phyloP scores from a whole-genome alignment of 2,888 invertebrate genomes.

The Listrodromus nycthemerus region DNA sequence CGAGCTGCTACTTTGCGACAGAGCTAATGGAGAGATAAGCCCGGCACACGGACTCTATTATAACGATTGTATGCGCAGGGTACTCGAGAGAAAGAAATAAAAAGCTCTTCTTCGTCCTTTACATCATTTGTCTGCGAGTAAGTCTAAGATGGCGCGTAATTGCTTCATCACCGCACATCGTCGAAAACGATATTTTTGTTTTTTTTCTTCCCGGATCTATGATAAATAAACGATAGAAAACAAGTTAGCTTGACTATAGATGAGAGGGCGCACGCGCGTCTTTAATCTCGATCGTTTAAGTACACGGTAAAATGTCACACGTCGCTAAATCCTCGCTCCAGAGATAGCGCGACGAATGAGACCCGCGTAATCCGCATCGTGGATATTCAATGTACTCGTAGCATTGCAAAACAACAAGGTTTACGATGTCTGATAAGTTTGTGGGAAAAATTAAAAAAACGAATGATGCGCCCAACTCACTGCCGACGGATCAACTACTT shows the following conservation, averaged over 20 bases:
- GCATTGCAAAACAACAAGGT: not conserved
- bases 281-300: not conserved
- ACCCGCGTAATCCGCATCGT: not conserved
- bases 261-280: not conserved
- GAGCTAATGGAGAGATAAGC: constrained; percentile 32
- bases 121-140: not conserved
- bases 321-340: not conserved
- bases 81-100: not conserved
- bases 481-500: constrained; percentile 73
- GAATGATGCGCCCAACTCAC: constrained; percentile 69
- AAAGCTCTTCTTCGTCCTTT: not conserved
- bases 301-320: not conserved
- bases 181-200: not conserved
- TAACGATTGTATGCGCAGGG: not conserved
- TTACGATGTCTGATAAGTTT: constrained; percentile 33
- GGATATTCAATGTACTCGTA: constrained; percentile 4
- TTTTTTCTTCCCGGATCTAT: not conserved
- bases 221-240: no score
- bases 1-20: constrained; percentile 27
- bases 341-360: not conserved
- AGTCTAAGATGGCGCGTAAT: not conserved
- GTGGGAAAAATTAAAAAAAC: constrained; percentile 38
- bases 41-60: not conserved
- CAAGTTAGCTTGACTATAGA: not conserved
- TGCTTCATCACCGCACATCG: not conserved